These are phyloP conservation scores for Parapsyche elsis DNA, from an alignment of 1,140 invertebrate species.

Conservation along the genomic window DNA sequence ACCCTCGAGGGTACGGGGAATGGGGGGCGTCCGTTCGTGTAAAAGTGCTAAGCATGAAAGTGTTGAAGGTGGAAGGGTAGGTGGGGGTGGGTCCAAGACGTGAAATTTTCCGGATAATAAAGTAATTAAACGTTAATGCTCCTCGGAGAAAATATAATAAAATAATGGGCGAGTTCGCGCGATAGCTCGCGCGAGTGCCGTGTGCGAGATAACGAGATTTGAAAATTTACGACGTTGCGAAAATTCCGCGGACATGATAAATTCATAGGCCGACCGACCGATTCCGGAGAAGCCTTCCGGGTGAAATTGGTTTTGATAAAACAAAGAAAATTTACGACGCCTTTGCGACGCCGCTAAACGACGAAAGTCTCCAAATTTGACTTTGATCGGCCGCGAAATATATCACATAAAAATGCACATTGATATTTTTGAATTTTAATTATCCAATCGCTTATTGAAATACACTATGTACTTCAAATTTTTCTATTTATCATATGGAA, in stretches of 20 bases:
- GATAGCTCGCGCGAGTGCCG: slow-evolving; percentile 15
- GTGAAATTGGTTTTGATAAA: slow-evolving; percentile 26
- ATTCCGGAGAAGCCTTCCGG: slow-evolving; percentile 3
- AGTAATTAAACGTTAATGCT: slow-evolving; percentile 55
- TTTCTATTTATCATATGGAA: too few relatives aligned
- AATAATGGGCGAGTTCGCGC: slow-evolving; percentile 17
- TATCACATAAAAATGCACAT: not conserved
- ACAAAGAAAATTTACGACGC: slow-evolving; percentile 20
- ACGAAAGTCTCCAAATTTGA: not conserved
- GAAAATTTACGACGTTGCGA: slow-evolving; percentile 51
- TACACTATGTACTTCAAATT: too few relatives aligned
- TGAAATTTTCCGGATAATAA: slow-evolving; percentile 51
- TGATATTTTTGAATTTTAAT: too few relatives aligned
- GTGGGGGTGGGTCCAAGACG: not conserved
- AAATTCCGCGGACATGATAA: slow-evolving; percentile 50
- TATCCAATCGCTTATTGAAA: too few relatives aligned
- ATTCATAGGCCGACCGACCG: slow-evolving; percentile 35
- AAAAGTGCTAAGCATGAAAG: not conserved
- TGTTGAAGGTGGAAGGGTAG: not conserved
- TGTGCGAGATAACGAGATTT: slow-evolving; percentile 51
- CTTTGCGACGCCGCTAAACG: slow-evolving; percentile 7
- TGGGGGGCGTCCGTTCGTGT: not conserved
- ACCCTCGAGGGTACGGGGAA: not conserved
- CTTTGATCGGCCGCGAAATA: not conserved
- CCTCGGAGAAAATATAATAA: slow-evolving; percentile 48